Base-by-base conservation (phyloP, 2,797 vertebrate species). In the Petrocephalus schoutedeni region DNA sequence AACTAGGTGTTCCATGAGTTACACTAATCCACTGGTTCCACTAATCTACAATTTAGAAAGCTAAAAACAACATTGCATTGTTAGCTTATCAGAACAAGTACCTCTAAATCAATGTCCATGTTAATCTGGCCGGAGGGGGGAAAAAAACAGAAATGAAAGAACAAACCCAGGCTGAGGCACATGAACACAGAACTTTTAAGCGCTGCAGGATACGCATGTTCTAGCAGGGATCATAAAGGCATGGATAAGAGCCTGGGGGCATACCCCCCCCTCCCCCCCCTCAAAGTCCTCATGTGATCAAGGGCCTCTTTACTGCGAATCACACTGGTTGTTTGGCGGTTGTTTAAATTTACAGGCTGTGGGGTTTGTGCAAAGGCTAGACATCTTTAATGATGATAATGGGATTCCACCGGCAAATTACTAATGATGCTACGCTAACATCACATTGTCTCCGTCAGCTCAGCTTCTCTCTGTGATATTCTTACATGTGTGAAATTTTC, bases 391-490 rank as follows among this genome's bases (percentile, higher is more conserved):
- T 6, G 21, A 84, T 53, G n/a, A 23, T 45, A 59, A 80, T 41
- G 49, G 3, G 67, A 51, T 64, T 64, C 41, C 74, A 12, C 36
- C 2, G 4, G 12, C 23, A 5, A 12, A 41, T 0, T 36, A n/a
- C 9, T n/a, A 85, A 59, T n/a, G 57, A 19, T 51, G 32, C 9
- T 82, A 51, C 49, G 12, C 49, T 77, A 2, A 32, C 87, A 16
- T 89, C 74, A 87, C 54, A 84, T 6, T 41, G 1, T 89, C 58
- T 89, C n/a, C 64, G 19, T 85, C 90, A 88, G 91, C 92, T 93
- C 95, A 89, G 89, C 88, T 89, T 88, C 87, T 61, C 74, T 61
- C 74, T 92, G 93, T 86, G 90, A 93, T 94, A 95, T 96, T 94
- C 95, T 82, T 88, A 67, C 67, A 51, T 57, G 91, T 93, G 95